Conservation (phyloP, 2,113 vertebrate genomes). For the Neodontobutis hainanensis region DNA sequence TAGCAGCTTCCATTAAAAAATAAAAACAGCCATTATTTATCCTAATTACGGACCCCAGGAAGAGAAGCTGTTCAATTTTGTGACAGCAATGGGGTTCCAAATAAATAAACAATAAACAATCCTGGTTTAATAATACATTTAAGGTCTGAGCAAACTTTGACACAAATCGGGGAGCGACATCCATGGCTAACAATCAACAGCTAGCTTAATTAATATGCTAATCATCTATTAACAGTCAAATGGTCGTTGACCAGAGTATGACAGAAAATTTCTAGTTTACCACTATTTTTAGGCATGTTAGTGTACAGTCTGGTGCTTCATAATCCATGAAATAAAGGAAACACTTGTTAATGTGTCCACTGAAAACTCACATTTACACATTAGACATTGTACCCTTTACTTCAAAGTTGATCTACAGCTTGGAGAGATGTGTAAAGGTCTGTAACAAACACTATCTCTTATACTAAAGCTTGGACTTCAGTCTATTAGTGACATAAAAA, state of each 20-base stretch:
- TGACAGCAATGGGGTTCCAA: too few species aligned
- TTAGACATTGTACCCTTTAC: not conserved
- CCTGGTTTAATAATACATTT: too few species aligned
- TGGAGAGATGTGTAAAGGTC: slow-evolving; percentile 11
- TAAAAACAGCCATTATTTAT: too few species aligned
- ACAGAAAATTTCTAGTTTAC: not conserved
- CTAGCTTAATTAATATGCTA: slow-evolving; percentile 7
- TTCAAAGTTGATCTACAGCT: slow-evolving; percentile 19
- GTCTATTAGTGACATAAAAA: slow-evolving; percentile 26
- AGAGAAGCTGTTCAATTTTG: too few species aligned
- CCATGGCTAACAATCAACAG: slow-evolving; percentile 21
- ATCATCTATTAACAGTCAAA: slow-evolving; percentile 3
- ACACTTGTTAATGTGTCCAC: slow-evolving; percentile 3
- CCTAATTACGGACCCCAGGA: too few species aligned
- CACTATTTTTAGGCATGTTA: slow-evolving; percentile 21
- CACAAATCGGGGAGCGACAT: not conserved
- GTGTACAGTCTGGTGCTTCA: slow-evolving; percentile 16
- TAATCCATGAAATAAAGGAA: slow-evolving; percentile 16
- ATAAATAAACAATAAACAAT: too few species aligned
- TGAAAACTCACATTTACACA: slow-evolving; percentile 15
- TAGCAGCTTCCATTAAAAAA: too few species aligned
- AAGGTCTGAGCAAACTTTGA: not conserved
- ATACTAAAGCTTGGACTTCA: slow-evolving; percentile 7
- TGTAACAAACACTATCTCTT: slow-evolving; percentile 12
- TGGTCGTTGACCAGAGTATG: not conserved